Percentiles rank a stretch among this genome's conserved stretches.
These are phyloP conservation scores for Drosophila eohydei DNA, from an alignment of 2,888 invertebrate species.

Conservation along the genomic window DNA sequence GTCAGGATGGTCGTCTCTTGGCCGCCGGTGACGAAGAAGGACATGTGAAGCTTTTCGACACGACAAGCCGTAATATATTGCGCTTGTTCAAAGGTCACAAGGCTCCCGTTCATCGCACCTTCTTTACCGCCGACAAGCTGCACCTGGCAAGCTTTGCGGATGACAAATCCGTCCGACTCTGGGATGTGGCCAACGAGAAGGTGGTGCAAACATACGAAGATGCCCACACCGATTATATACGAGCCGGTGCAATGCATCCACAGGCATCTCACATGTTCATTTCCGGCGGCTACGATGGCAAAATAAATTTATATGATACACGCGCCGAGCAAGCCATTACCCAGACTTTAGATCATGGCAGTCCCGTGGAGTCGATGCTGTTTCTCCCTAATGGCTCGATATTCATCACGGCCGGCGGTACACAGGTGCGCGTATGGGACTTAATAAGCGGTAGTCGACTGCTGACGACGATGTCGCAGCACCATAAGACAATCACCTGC, in stretches of 20 bases:
- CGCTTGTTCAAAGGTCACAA: constrained; percentile 94
- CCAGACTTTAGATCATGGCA: constrained; percentile 92
- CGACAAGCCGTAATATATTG: constrained; percentile 91
- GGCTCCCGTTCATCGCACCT: constrained; percentile 91
- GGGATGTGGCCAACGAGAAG: constrained; percentile 95
- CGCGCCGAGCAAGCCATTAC: constrained; percentile 88
- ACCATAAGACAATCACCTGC: constrained; percentile 98
- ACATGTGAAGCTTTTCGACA: constrained; percentile 94
- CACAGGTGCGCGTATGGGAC: constrained; percentile 97
- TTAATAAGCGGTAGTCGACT: constrained; percentile 91
- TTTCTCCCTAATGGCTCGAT: constrained; percentile 96
- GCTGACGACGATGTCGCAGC: constrained; percentile 93
- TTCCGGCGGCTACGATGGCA: constrained; percentile 96
- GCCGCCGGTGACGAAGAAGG: constrained; percentile 96
- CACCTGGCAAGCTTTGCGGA: constrained; percentile 95
- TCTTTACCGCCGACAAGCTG: constrained; percentile 91
- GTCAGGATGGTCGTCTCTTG: constrained; percentile 92
- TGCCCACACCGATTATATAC: constrained; percentile 91
- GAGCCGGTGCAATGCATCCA: constrained; percentile 93
- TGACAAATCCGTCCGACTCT: constrained; percentile 93
- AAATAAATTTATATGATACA: constrained; percentile 94
- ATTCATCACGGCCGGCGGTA: constrained; percentile 96
- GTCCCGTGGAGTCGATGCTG: constrained; percentile 94
- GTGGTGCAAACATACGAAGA: constrained; percentile 88
- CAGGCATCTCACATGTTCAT: constrained; percentile 91